Evolutionary conservation across 2,797 vertebrate genomes (phyloP).

Genomic region (Phalloptychus januarius): DNA sequence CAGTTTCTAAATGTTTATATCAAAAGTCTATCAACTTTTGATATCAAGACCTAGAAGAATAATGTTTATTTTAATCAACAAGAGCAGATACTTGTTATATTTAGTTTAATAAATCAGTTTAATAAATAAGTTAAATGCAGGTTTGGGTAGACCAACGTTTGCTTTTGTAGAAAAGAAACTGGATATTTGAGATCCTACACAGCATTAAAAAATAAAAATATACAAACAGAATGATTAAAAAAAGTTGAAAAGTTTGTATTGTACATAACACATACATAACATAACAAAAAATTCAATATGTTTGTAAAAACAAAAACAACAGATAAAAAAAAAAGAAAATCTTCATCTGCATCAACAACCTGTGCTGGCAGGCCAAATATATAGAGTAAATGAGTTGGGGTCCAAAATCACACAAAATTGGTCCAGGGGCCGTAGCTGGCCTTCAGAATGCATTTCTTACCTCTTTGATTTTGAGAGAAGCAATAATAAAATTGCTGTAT

Average conservation of each 20-base stretch:
- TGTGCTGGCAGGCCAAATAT: background rate
- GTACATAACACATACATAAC: background rate
- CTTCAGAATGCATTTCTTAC: background rate
- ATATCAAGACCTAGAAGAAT: background rate
- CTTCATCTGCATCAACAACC: background rate
- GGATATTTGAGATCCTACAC: background rate
- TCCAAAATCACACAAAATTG: background rate
- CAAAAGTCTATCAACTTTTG: too few relatives aligned
- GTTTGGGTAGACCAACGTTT: background rate
- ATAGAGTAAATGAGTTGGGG: background rate
- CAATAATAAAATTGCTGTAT: constrained; percentile 1
- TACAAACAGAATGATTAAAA: background rate
- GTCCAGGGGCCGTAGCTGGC: background rate
- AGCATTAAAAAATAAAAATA: background rate
- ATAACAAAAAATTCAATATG: background rate
- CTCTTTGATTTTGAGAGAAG: background rate
- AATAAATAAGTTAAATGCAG: background rate
- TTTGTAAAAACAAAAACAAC: background rate
- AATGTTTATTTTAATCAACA: background rate
- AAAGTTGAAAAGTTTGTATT: background rate
- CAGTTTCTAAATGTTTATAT: background rate
- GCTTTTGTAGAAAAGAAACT: background rate
- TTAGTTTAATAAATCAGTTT: too few relatives aligned
- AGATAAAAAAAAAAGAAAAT: background rate
- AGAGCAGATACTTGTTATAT: background rate